Conservation (phyloP, 2,797 vertebrate species). For the Aplochiton taeniatus region DNA sequence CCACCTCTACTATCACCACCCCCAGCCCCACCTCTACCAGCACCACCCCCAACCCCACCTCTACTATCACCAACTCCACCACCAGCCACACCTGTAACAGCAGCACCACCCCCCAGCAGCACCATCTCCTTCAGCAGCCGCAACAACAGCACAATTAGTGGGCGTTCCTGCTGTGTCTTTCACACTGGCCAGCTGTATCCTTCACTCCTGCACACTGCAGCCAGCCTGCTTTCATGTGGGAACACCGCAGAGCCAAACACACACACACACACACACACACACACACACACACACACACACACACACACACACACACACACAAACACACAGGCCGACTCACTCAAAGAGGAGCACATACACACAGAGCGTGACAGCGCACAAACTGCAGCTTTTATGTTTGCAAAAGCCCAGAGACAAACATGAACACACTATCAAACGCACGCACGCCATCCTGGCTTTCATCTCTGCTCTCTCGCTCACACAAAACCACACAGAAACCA, state of each 20-base stretch:
- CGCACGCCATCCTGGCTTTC: not conserved
- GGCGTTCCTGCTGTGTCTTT: slow-evolving; percentile 64
- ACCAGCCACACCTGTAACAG: slow-evolving; percentile 1
- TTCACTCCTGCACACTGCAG: slow-evolving; percentile 45
- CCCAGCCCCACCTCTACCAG: too few species aligned
- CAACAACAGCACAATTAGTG: slow-evolving; percentile 61
- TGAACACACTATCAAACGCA: slow-evolving; percentile 9
- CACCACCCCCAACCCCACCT: too few species aligned
- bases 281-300: slow-evolving; percentile 7
- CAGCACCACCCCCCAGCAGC: too few species aligned
- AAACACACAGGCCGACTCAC: slow-evolving; percentile 24
- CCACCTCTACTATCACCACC: too few species aligned
- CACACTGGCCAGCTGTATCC: slow-evolving; percentile 62
- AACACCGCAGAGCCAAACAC: slow-evolving; percentile 34
- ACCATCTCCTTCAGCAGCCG: too few species aligned
- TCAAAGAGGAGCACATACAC: not conserved
- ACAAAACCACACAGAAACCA: slow-evolving; percentile 17
- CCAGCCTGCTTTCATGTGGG: slow-evolving; percentile 45
- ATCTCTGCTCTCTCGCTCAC: not conserved
- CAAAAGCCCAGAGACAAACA: not conserved
- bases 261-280: not conserved
- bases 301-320: not conserved
- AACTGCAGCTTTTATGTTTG: slow-evolving; percentile 26
- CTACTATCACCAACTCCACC: slow-evolving; percentile 6
- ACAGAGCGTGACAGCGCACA: too few species aligned